Percentiles rank a stretch among this genome's conserved stretches.
These are phyloP conservation scores for Synergus gifuensis DNA, from an alignment of 2,888 invertebrate genomes.

Conservation along the genomic window DNA sequence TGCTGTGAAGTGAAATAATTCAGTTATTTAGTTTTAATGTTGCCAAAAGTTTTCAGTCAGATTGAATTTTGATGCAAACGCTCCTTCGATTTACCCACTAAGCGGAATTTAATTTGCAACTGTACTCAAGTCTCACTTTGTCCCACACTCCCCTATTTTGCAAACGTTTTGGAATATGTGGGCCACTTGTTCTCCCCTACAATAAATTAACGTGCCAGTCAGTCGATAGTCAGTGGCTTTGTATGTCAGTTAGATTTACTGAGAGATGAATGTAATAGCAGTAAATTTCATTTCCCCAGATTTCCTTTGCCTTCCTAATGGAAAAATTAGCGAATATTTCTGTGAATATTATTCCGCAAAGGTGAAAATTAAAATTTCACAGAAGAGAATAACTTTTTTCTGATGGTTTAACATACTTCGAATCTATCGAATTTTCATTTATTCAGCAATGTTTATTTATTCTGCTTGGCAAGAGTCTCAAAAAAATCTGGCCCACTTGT, in stretches of 20 bases:
- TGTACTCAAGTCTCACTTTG: neutral
- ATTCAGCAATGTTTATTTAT: neutral
- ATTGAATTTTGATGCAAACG: neutral
- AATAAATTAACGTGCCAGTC: slow-evolving; percentile 16
- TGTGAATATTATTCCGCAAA: neutral
- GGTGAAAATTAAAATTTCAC: too few relatives aligned
- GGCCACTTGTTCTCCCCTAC: slow-evolving; percentile 31
- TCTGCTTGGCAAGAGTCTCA: neutral
- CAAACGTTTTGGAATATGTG: slow-evolving; percentile 33
- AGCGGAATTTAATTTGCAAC: neutral
- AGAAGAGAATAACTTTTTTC: neutral
- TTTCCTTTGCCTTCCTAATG: slow-evolving; percentile 14
- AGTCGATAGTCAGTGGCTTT: slow-evolving; percentile 35
- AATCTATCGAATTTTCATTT: neutral
- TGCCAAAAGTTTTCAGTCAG: too few relatives aligned
- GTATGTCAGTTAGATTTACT: slow-evolving; percentile 10
- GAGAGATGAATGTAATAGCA: slow-evolving; percentile 11
- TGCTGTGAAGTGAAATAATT: too few relatives aligned
- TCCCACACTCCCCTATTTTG: slow-evolving; percentile 23
- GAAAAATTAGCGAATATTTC: neutral
- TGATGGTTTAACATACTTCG: neutral
- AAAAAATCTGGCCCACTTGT: neutral
- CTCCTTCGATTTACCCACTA: neutral
- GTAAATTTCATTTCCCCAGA: slow-evolving; percentile 21
- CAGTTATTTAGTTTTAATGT: too few relatives aligned